Base-by-base conservation (phyloP, 1,140 invertebrate genomes). In the Palaemon carinicauda region DNA sequence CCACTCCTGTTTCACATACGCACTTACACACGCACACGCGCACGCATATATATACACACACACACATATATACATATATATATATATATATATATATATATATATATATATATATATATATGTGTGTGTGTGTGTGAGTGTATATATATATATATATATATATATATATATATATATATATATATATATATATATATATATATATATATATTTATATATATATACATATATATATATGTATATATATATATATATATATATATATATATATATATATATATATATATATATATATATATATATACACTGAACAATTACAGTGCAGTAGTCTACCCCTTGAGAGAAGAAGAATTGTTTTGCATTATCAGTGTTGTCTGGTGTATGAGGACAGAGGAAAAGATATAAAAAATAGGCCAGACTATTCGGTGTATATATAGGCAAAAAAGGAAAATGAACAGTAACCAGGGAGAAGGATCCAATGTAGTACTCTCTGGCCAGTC, bases 271-370 rank as follows among this genome's bases (percentile, higher is more conserved):
- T 65, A 21, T 65, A 65, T 65, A 65, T 65, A 65, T 65, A n/a
- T 65, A 65, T 65, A 65, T 65, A 65, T 65, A 65, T 65, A 65
- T 65, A n/a, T 65, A 65, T 65, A 65, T 65, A 65, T 65, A 65
- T n/a, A 65, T 9, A 27, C 29, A 24, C 21, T n/a, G n/a, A n/a
- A n/a, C n/a, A n/a, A n/a, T n/a, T n/a, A n/a, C n/a, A n/a, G n/a
- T n/a, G n/a, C n/a, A n/a, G n/a, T n/a, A n/a, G n/a, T n/a, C n/a
- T n/a, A n/a, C n/a, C n/a, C n/a, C n/a, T n/a, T n/a, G n/a, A n/a
- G n/a, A n/a, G n/a, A n/a, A n/a, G n/a, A n/a, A n/a, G n/a, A n/a
- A n/a, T n/a, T n/a, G n/a, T n/a, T n/a, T n/a, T n/a, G n/a, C n/a
- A n/a, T n/a, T n/a, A n/a, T n/a, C n/a, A n/a, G n/a, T n/a, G n/a